These are phyloP conservation scores for Channa argus DNA, from an alignment of 2,113 vertebrate species.

Conservation along the genomic window DNA sequence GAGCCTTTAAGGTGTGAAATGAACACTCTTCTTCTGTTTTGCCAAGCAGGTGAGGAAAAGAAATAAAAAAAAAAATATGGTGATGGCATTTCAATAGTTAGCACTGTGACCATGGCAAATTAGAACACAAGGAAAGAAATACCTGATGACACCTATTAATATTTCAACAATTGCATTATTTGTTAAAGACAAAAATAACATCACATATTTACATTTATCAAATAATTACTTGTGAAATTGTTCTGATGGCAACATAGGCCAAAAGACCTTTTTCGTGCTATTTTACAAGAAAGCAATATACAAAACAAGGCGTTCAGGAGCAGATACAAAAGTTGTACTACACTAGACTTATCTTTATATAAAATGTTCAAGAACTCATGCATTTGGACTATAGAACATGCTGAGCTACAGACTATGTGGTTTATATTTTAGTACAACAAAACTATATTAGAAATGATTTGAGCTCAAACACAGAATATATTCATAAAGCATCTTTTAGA, in stretches of 20 bases:
- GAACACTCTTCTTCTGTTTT: slow-evolving; percentile 99
- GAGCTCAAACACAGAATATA: slow-evolving; percentile 81
- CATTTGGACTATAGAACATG: slow-evolving; percentile 82
- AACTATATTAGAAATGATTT: slow-evolving; percentile 81
- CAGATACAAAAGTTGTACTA: slow-evolving; percentile 82
- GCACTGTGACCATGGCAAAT: slow-evolving; percentile 86
- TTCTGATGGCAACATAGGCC: slow-evolving; percentile 74
- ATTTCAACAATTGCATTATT: slow-evolving; percentile 77
- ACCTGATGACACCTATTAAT: slow-evolving; percentile 76
- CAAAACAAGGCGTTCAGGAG: slow-evolving; percentile 82
- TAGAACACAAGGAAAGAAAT: slow-evolving; percentile 70
- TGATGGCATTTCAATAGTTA: slow-evolving; percentile 89
- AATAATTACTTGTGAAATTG: slow-evolving; percentile 72
- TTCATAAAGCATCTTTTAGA: slow-evolving; percentile 84
- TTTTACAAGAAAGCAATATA: slow-evolving; percentile 83
- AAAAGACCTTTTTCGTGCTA: slow-evolving; percentile 75
- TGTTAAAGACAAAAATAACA: slow-evolving; percentile 78
- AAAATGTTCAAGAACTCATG: slow-evolving; percentile 79
- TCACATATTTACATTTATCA: slow-evolving; percentile 78
- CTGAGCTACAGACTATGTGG: slow-evolving; percentile 77
- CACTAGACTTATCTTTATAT: slow-evolving; percentile 67
- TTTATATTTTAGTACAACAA: slow-evolving; percentile 82
- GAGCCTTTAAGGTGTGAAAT: slow-evolving; percentile 99
- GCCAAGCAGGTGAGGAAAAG: slow-evolving; percentile 99
- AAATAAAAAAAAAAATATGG: slow-evolving; percentile 87